Base-by-base conservation (phyloP, 2,113 vertebrate species). In the Poecile atricapillus region DNA sequence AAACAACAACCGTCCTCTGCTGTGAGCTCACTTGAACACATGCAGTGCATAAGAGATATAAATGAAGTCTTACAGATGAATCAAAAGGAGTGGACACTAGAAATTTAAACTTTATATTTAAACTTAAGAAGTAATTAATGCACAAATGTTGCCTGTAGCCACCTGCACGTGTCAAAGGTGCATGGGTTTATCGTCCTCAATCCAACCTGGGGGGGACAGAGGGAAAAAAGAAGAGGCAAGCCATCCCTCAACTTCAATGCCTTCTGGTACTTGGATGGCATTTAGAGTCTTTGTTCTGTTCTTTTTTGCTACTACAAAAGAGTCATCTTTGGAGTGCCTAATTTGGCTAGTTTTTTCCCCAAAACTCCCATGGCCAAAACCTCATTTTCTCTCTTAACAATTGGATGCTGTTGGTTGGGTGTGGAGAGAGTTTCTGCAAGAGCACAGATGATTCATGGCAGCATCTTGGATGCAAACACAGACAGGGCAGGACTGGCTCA, bases 401-500 rank as follows among this genome's bases (percentile, higher is more conserved):
- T 12, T 55, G 60, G 49, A 62, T 81, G 63, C 44, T 65, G 11
- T 8, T 4, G 2, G 44, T 27, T 81, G 76, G 73, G 76, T 83
- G 43, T 13, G 52, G 94, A 81, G 10, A 50, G 80, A 39, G 10
- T 52, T 74, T 94, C 65, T 77, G 59, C 62, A 81, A 65, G 47
- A 74, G 50, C 9, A 13, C 21, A 39, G 78, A 79, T 96, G 94
- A 96, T 67, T 95, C 74, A 94, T 2, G 4, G 41, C 87, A 96
- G 81, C 68, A 79, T 94, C 83, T 94, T 37, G 10, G 93, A 83
- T 55, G 18, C 69, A 87, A 50, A 96, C 89, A 83, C 59, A 91
- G 79, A 62, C 21, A 56, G 70, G 75, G 56, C 82, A 95, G 82
- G 87, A 67, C 30, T 43, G 15, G 43, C 85, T 84, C 69, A 56